Evolutionary conservation across 2,113 vertebrate genomes (phyloP).

Genomic region (Pitta sordida): DNA sequence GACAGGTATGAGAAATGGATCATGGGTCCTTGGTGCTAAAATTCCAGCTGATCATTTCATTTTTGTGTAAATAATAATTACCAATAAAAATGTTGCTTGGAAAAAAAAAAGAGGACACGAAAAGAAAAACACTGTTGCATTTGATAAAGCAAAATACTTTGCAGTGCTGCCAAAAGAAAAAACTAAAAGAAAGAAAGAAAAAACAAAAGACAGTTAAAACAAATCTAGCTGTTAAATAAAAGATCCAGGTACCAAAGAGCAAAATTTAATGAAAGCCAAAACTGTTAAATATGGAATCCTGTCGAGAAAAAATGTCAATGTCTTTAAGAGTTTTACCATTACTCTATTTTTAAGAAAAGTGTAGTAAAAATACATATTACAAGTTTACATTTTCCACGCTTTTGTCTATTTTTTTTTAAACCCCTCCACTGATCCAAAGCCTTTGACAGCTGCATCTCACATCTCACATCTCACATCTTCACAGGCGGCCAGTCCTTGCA

Average conservation of each 20-base stretch:
- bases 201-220: slow-evolving; percentile 68
- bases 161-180: not conserved
- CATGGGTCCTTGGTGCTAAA: slow-evolving; percentile 70
- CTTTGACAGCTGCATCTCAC: slow-evolving; percentile 48
- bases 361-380: slow-evolving; percentile 88
- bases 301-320: slow-evolving; percentile 81
- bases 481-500: slow-evolving; percentile 35
- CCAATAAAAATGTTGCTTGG: slow-evolving; percentile 39
- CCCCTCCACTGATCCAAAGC: slow-evolving; percentile 49
- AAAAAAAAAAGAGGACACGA: slow-evolving; percentile 57
- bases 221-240: slow-evolving; percentile 79
- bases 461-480: slow-evolving; percentile 44
- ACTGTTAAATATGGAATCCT: slow-evolving; percentile 79
- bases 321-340: slow-evolving; percentile 74
- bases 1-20: slow-evolving; percentile 67
- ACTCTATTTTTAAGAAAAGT: slow-evolving; percentile 85
- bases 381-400: slow-evolving; percentile 76
- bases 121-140: slow-evolving; percentile 33
- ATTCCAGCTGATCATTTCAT: slow-evolving; percentile 63
- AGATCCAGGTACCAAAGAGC: slow-evolving; percentile 82
- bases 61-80: slow-evolving; percentile 67
- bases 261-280: slow-evolving; percentile 84
- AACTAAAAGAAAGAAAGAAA: not conserved
- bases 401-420: slow-evolving; percentile 46
- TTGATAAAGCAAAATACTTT: slow-evolving; percentile 33